A percentile compares a stretch with the other conserved stretches of the same genome.
Conservation (phyloP, 1,140 invertebrate genomes). For the Calycopis cecrops region DNA sequence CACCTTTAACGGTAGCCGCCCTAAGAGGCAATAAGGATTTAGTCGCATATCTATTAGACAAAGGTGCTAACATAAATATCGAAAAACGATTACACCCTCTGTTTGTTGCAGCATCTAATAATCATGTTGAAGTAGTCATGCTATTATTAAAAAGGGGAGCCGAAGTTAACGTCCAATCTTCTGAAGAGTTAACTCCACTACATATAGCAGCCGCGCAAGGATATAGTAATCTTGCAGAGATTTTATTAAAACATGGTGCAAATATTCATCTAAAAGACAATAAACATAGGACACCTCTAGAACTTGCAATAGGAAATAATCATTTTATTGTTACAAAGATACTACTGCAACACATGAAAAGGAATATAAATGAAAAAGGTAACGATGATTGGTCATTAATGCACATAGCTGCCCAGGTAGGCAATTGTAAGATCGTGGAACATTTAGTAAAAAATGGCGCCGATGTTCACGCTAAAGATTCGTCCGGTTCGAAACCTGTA, state of each 20-base stretch:
- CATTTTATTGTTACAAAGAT: not conserved
- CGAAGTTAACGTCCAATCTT: not conserved
- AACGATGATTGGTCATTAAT: conserved; percentile 8
- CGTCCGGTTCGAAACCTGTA: conserved; percentile 9
- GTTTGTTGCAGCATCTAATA: not conserved
- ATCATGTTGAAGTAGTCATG: not conserved
- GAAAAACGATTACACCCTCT: not conserved
- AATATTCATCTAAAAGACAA: not conserved
- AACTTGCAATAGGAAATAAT: conserved; percentile 4
- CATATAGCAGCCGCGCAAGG: not conserved
- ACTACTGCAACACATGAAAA: not conserved
- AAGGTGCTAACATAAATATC: not conserved
- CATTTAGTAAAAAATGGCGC: conserved; percentile 5
- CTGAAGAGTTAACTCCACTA: not conserved
- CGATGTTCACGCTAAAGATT: conserved; percentile 6
- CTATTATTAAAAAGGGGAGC: not conserved
- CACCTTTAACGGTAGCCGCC: not conserved
- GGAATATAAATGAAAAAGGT: not conserved
- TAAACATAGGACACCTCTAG: conserved; percentile 1
- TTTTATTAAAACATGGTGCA: conserved; percentile 3
- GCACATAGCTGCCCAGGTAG: conserved; percentile 7
- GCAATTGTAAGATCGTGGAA: conserved; percentile 6
- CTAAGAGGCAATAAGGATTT: not conserved
- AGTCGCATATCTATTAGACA: not conserved
- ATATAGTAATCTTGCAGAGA: not conserved